Evolutionary conservation across 2,797 vertebrate species (phyloP).

Genomic region (Poeciliopsis paucimaculata): DNA sequence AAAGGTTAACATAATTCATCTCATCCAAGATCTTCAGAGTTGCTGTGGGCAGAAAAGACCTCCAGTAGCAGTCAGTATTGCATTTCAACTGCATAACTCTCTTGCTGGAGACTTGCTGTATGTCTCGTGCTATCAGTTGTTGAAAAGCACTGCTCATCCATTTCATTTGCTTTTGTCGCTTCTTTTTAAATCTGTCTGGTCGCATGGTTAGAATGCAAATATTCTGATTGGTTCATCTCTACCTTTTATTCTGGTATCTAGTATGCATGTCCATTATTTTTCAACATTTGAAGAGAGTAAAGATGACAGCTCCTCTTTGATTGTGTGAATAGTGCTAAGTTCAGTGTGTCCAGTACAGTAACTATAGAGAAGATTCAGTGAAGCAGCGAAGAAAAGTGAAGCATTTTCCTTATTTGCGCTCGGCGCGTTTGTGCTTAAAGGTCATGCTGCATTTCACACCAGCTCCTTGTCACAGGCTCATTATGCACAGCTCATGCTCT

Average conservation of each 20-base stretch:
- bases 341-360: conserved; percentile 30
- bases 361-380: conserved; percentile 58
- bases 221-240: background rate
- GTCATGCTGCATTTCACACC: conserved; percentile 65
- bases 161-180: background rate
- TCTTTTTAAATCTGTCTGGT: background rate
- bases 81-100: background rate
- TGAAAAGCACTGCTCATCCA: background rate
- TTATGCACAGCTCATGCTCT: conserved; percentile 52
- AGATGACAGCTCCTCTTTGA: conserved; percentile 16
- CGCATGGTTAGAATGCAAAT: background rate
- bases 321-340: conserved; percentile 54
- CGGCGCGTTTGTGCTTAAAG: conserved; percentile 46
- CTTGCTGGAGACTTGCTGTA: background rate
- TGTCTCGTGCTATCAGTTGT: background rate
- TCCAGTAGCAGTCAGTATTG: background rate
- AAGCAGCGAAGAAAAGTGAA: conserved; percentile 54
- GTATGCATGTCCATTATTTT: background rate
- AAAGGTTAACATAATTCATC: background rate
- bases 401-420: conserved; percentile 78
- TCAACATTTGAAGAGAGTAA: conserved; percentile 11
- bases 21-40: background rate
- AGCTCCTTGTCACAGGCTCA: conserved; percentile 59
- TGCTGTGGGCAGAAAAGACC: background rate
- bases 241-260: background rate